These are phyloP conservation scores for Bubo bubo DNA, from an alignment of 2,113 vertebrate species.

Conservation along the genomic window DNA sequence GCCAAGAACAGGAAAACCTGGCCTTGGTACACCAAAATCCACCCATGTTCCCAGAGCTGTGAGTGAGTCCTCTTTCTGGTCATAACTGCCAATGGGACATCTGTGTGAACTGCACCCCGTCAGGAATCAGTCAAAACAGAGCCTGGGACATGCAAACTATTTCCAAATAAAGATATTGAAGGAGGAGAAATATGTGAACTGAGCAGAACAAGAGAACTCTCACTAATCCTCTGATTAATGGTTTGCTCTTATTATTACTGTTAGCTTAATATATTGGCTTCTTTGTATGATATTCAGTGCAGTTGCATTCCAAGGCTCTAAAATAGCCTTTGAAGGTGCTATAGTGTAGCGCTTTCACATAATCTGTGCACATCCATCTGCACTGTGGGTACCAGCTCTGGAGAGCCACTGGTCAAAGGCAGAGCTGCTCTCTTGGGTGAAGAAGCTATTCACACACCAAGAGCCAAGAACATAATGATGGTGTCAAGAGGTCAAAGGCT, in stretches of 20 bases:
- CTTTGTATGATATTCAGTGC: neutral
- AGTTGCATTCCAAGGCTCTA: neutral
- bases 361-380: neutral
- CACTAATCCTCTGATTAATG: neutral
- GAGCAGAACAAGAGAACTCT: neutral
- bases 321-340: neutral
- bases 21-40: neutral
- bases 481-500: neutral
- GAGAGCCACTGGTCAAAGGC: rapidly evolving
- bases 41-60: neutral
- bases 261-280: neutral
- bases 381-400: neutral
- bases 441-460: neutral
- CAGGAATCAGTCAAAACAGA: neutral
- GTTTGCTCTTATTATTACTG: neutral
- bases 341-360: rapidly evolving
- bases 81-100: neutral
- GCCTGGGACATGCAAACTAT: neutral
- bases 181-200: neutral
- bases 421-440: neutral
- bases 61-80: neutral
- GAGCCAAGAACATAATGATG: neutral
- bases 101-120: neutral
- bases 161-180: neutral
- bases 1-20: neutral